Evolutionary conservation across 1,140 invertebrate species (phyloP).

Genomic region (Diuraphis noxia): DNA sequence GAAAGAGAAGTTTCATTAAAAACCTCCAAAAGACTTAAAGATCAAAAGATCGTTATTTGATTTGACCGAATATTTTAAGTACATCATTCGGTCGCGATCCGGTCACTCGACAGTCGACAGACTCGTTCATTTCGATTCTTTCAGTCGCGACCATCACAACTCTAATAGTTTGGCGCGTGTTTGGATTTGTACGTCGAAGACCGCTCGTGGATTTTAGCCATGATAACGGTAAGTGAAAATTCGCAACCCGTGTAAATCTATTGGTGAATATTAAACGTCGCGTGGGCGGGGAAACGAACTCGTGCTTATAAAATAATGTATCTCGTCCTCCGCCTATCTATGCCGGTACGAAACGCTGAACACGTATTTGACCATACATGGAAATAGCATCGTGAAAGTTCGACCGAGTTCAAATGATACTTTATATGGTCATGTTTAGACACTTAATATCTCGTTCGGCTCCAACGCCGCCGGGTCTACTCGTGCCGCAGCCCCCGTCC

Average conservation of each 20-base stretch:
- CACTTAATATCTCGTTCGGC: not conserved
- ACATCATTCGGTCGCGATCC: too few species aligned
- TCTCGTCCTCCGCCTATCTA: not conserved
- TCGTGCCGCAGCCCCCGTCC: not conserved
- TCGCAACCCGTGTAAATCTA: not conserved
- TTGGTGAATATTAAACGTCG: not conserved
- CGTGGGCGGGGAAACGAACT: not conserved
- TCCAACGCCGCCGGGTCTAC: not conserved
- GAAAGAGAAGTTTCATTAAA: too few species aligned
- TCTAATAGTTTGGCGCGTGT: too few species aligned
- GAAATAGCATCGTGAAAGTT: constrained; percentile 29
- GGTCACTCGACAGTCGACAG: too few species aligned
- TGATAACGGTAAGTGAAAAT: constrained; percentile 41
- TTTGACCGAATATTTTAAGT: too few species aligned
- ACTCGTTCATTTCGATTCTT: too few species aligned
- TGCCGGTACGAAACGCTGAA: not conserved
- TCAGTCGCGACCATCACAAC: too few species aligned
- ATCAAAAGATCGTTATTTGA: too few species aligned
- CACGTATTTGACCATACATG: not conserved
- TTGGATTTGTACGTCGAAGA: not conserved
- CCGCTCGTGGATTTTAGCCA: not conserved
- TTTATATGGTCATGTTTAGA: constrained; percentile 30
- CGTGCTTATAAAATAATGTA: not conserved
- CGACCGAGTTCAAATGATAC: not conserved
- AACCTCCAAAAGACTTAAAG: too few species aligned